Evolutionary conservation across 37 sponge, comb jelly and placozoan species (phyloP), one percentile per base, ranked within the genome.

Genomic region (Oopsacas minuta): DNA sequence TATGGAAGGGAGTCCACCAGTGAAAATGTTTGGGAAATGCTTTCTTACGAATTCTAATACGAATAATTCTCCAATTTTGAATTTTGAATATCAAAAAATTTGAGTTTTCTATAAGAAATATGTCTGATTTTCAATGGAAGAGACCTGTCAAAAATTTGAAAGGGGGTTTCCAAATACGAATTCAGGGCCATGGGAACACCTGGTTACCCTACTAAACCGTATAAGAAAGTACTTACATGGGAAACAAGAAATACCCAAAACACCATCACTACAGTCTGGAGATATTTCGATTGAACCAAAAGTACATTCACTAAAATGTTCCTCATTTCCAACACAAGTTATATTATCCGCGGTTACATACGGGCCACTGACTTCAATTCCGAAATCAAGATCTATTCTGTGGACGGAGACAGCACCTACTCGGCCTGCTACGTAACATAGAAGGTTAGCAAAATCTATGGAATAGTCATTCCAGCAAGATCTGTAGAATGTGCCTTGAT

Each of bases 161-260:
- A n/a, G n/a, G n/a, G n/a, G n/a, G n/a, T n/a, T n/a, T n/a, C n/a
- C n/a, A n/a, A n/a, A n/a, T n/a, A n/a, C n/a, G n/a, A n/a, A n/a
- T n/a, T n/a, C n/a, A n/a, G n/a, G n/a, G n/a, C n/a, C n/a, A n/a
- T n/a, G n/a, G n/a, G n/a, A n/a, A n/a, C n/a, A n/a, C n/a, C n/a
- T n/a, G n/a, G n/a, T n/a, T n/a, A n/a, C n/a, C n/a, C n/a, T n/a
- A n/a, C n/a, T n/a, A n/a, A n/a, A n/a, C n/a, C n/a, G n/a, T n/a
- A n/a, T n/a, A n/a, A n/a, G n/a, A n/a, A n/a, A n/a, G n/a, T n/a
- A 61, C 75, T 61, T 34, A 61, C 75, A 25, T 32, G 75, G 75
- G 22, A 7, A 7, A 12, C 75, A 61, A 34, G 75, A 32, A 10
- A 61, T 12, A 25, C 75, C 75, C 75, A 61, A 12, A 3, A 61